Percentiles rank a stretch among this genome's conserved stretches.
These are phyloP conservation scores for Uria aalge DNA, from an alignment of 2,113 vertebrate genomes.

Conservation along the genomic window DNA sequence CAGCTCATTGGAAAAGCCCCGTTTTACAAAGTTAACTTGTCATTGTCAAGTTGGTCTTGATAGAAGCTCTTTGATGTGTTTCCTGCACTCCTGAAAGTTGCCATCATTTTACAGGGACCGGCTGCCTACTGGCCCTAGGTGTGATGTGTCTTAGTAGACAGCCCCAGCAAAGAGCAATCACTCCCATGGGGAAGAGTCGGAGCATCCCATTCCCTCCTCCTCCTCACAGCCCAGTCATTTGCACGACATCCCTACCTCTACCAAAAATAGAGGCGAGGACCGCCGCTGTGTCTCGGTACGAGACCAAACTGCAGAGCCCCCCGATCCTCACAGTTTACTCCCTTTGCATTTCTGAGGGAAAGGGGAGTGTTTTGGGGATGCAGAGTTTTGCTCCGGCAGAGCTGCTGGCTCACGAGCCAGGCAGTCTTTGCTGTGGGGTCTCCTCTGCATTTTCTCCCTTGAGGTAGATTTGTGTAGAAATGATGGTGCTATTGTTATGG, in stretches of 20 bases:
- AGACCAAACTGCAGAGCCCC: fast-evolving
- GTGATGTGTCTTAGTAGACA: fast-evolving
- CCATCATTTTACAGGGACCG: not conserved
- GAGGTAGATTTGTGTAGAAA: not conserved
- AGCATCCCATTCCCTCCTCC: not conserved
- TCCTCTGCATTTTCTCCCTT: not conserved
- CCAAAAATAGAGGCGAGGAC: not conserved
- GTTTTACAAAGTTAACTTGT: not conserved
- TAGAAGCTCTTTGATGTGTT: not conserved
- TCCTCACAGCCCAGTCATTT: not conserved
- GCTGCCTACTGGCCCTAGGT: not conserved
- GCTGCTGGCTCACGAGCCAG: not conserved
- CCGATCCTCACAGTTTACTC: not conserved
- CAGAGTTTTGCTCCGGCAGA: not conserved
- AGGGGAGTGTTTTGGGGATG: not conserved
- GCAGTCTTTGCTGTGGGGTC: not conserved
- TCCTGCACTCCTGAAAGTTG: not conserved
- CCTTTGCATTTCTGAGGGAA: not conserved
- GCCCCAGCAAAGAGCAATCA: not conserved
- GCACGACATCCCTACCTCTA: not conserved
- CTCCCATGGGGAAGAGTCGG: fast-evolving
- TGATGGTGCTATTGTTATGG: not conserved
- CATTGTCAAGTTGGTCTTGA: not conserved
- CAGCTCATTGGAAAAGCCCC: not conserved
- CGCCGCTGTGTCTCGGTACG: fast-evolving